Evolutionary conservation across 2,797 vertebrate species (phyloP), one percentile per base, ranked within the genome.

Genomic region (Astyanax mexicanus): DNA sequence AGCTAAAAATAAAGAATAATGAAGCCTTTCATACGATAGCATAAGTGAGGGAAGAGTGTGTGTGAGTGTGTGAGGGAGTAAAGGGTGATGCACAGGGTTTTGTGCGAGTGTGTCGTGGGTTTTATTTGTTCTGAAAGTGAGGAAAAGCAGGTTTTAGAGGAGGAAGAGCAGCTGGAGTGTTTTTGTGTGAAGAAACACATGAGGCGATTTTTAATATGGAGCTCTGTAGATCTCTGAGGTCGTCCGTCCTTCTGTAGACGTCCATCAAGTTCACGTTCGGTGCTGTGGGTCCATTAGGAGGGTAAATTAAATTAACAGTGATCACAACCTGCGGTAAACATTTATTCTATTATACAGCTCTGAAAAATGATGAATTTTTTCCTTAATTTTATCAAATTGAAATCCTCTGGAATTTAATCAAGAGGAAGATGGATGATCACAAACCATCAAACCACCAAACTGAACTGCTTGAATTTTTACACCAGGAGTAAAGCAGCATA

Each of bases 1-100:
- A 62, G 23, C 11, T 49, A 35, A 67, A 73, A 79, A 64, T 51
- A 5, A 25, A 5, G 15, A 90, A 91, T 90, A 86, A 90, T 85
- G 75, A 76, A 80, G 80, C 52, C 78, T 77, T 87, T 55, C 70
- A 80, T 78, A 84, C 74, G 82, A 81, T 38, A 87, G 79, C 81
- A 79, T 72, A 82, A 80, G 79, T 85, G 29, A 11, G 1, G 47
- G 21, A 12, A 0, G 12, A 32, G 27, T 32, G 27, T 12, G 29
- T 17, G 49, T 79, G 73, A 84, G 83, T 82, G 69, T 73, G 47
- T 51, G 6, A 19, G 19, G 51, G 42, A 70, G 52, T 72, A 81
- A 83, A 65, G 54, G 77, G 74, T 75, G 71, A 64, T 75, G 70
- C 57, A 74, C 55, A 57, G 69, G 57, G 57, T n/a, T n/a, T n/a